Percentiles rank a stretch among this genome's conserved stretches.
These are phyloP conservation scores for Phaethornis superciliosus DNA, from an alignment of 2,113 vertebrate species.

Conservation along the genomic window DNA sequence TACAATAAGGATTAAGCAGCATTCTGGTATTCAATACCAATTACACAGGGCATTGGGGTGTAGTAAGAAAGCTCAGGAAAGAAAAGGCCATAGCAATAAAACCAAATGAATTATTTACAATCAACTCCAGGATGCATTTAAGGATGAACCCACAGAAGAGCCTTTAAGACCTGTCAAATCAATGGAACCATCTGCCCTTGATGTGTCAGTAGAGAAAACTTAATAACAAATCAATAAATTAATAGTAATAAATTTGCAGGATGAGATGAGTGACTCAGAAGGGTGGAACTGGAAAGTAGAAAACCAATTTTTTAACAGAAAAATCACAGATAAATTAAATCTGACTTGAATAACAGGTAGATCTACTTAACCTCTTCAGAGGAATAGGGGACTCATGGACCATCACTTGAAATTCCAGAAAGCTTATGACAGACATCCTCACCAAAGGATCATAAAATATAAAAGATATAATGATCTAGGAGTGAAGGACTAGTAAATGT, in stretches of 20 bases:
- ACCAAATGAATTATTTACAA: constrained; percentile 55
- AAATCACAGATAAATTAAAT: background rate
- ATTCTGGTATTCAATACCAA: constrained; percentile 6
- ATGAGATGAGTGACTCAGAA: background rate
- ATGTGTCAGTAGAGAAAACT: constrained; percentile 16
- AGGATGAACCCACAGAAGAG: constrained; percentile 15
- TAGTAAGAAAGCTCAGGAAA: constrained; percentile 3
- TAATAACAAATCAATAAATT: constrained; percentile 42
- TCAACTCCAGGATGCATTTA: background rate
- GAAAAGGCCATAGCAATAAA: constrained; percentile 45
- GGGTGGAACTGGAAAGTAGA: background rate
- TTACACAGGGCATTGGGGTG: background rate
- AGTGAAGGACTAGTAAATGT: background rate
- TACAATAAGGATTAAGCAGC: background rate
- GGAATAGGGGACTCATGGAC: background rate
- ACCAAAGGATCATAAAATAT: background rate
- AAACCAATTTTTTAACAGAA: background rate
- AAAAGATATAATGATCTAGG: background rate
- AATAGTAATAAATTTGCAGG: constrained; percentile 4
- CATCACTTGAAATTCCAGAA: background rate
- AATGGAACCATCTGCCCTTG: constrained; percentile 1
- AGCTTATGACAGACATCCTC: background rate
- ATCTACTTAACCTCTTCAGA: background rate
- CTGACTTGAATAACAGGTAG: background rate
- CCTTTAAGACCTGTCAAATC: constrained; percentile 36